Evolutionary conservation across 2,888 invertebrate species (phyloP).

Genomic region (Ichneumoninae sp.): DNA sequence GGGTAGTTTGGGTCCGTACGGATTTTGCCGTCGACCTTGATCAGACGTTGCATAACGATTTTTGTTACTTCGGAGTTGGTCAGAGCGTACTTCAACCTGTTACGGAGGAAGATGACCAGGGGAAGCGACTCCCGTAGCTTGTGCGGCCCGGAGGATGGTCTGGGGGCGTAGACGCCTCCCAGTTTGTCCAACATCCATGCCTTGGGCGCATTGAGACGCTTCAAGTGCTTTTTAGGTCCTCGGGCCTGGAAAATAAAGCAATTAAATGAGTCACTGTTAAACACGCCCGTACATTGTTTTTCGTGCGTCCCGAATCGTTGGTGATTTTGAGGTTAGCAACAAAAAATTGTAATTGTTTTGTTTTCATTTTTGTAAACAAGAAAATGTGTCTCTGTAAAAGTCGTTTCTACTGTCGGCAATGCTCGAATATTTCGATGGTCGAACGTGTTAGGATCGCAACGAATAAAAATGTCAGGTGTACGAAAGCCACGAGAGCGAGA

Average conservation of each 20-base stretch:
- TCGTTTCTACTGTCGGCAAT: background rate
- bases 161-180: constrained; percentile 98
- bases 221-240: constrained; percentile 99
- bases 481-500: constrained; percentile 56
- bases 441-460: background rate
- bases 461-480: background rate
- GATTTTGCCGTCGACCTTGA: constrained; percentile 99
- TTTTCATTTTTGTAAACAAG: background rate
- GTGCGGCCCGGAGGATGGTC: constrained; percentile 99
- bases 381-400: background rate
- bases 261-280: background rate
- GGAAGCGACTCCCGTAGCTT: constrained; percentile 98
- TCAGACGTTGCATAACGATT: constrained; percentile 98
- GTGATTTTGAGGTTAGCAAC: constrained; percentile 52
- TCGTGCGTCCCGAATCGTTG: background rate
- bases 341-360: background rate
- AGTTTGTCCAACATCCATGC: constrained; percentile 99
- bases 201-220: constrained; percentile 99
- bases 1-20: constrained; percentile 99
- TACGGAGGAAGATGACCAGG: constrained; percentile 97
- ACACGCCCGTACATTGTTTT: constrained; percentile 19
- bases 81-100: constrained; percentile 98
- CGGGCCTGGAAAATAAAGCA: constrained; percentile 90
- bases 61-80: constrained; percentile 98
- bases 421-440: background rate